phyloP scores from a whole-genome alignment of 2,888 invertebrate species.

The Sarcophaga subvicina region DNA sequence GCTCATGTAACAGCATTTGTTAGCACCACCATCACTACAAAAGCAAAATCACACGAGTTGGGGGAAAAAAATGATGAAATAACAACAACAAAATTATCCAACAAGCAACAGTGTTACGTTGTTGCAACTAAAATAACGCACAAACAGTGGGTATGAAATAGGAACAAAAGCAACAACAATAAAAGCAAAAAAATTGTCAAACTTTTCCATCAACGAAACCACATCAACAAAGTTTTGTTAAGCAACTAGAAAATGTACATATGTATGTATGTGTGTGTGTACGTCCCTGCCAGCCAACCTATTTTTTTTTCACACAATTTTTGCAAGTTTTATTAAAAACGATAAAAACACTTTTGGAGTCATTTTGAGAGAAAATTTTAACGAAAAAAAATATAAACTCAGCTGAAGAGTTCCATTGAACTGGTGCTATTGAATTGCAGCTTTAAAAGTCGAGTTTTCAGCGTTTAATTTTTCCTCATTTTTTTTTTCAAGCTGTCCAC shows the following conservation, averaged over 20 bases:
- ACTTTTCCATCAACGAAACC: conserved; percentile 61
- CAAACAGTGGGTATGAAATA: neutral
- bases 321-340: neutral
- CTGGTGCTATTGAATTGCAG: neutral
- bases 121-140: conserved; percentile 21
- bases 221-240: conserved; percentile 56
- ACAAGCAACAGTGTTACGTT: conserved; percentile 58
- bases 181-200: conserved; percentile 20
- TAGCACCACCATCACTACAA: conserved; percentile 35
- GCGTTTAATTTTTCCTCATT: neutral
- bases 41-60: conserved; percentile 23
- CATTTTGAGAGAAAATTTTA: conserved; percentile 30
- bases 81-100: conserved; percentile 49
- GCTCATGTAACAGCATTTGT: conserved; percentile 62
- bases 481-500: neutral
- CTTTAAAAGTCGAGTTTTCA: neutral
- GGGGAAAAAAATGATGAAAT: conserved; percentile 17
- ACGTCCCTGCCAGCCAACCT: too few relatives aligned
- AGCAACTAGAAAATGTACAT: conserved; percentile 34
- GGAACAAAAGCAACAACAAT: conserved; percentile 26
- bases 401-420: neutral
- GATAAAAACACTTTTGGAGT: conserved; percentile 16
- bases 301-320: too few relatives aligned
- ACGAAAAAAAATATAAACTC: neutral
- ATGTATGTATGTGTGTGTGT: neutral